phyloP scores from a whole-genome alignment of 1,140 invertebrate species.

The Ylistrum balloti region DNA sequence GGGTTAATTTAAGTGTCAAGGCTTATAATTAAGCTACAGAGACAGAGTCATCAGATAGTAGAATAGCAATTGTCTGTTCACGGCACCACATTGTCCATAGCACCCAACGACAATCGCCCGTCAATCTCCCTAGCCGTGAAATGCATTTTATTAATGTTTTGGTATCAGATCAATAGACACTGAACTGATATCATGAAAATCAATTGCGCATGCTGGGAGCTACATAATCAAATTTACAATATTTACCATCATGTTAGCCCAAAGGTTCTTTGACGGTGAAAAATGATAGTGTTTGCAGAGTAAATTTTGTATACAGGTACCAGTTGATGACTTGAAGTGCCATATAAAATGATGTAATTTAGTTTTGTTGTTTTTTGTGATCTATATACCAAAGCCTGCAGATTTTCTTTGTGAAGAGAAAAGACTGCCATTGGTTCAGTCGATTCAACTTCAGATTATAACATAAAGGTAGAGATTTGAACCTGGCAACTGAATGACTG shows the following conservation, averaged over 20 bases:
- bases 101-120: background rate
- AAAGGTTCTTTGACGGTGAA: background rate
- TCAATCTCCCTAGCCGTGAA: background rate
- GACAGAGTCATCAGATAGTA: background rate
- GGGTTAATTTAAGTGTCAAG: slow-evolving; percentile 38
- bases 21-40: slow-evolving; percentile 10
- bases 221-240: background rate
- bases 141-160: slow-evolving; percentile 36
- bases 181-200: slow-evolving; percentile 8
- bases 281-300: background rate
- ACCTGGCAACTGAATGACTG: background rate
- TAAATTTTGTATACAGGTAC: slow-evolving; percentile 18
- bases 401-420: background rate
- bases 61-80: background rate
- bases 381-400: background rate
- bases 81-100: slow-evolving; percentile 16
- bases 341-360: background rate
- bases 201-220: slow-evolving; percentile 15
- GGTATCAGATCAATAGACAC: background rate
- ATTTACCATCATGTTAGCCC: background rate
- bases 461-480: background rate
- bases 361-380: background rate
- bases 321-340: background rate
- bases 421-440: background rate
- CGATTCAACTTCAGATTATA: too few species aligned